These are phyloP conservation scores for Bibio marci DNA, from an alignment of 2,888 invertebrate genomes.

Conservation along the genomic window DNA sequence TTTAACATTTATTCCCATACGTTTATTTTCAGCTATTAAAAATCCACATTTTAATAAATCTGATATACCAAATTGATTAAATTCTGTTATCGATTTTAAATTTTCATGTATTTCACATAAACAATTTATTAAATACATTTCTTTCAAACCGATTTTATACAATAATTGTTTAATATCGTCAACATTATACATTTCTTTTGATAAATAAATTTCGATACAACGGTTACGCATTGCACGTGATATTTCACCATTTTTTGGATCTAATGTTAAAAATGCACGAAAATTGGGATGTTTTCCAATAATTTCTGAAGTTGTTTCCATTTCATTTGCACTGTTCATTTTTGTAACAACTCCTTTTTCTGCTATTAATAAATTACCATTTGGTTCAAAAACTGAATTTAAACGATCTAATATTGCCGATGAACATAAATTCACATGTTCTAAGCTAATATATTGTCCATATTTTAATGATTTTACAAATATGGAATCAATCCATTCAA, in stretches of 20 bases:
- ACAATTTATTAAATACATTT: conserved; percentile 26
- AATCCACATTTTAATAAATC: conserved; percentile 24
- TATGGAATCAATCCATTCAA: conserved; percentile 84
- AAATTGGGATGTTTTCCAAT: conserved; percentile 81
- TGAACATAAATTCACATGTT: conserved; percentile 91
- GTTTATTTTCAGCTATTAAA: conserved; percentile 21
- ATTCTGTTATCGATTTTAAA: conserved; percentile 20
- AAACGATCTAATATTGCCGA: conserved; percentile 92
- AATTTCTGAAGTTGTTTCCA: conserved; percentile 45
- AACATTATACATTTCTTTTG: conserved; percentile 24
- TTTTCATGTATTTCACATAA: conserved; percentile 32
- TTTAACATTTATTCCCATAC: conserved; percentile 20
- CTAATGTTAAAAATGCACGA: conserved; percentile 85
- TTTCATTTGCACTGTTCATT: conserved; percentile 16
- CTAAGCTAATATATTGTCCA: conserved; percentile 71
- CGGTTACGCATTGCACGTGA: conserved; percentile 98
- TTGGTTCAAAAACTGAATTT: conserved; percentile 87
- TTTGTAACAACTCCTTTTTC: conserved; percentile 62
- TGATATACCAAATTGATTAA: conserved; percentile 22
- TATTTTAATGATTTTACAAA: conserved; percentile 68
- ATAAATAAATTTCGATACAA: conserved; percentile 65
- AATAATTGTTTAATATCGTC: conserved; percentile 37
- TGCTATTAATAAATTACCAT: conserved; percentile 73
- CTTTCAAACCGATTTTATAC: conserved; percentile 30
- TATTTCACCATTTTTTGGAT: conserved; percentile 88